A percentile compares a stretch with the other conserved stretches of the same genome.
Conservation (phyloP, 2,113 vertebrate species). For the Osmerus eperlanus region DNA sequence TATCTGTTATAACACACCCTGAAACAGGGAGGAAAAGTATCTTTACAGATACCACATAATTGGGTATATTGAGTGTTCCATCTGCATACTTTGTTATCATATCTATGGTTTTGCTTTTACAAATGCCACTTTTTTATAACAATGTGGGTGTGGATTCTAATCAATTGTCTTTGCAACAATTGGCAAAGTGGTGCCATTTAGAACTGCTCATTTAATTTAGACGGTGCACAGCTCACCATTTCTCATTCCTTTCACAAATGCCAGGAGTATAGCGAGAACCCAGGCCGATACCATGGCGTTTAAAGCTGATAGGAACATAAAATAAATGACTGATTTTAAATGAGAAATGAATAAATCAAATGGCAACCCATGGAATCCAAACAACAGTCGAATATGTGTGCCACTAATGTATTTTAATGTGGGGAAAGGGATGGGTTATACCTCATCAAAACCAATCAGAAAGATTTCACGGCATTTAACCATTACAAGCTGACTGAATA, state of each 20-base stretch:
- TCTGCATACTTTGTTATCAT: not conserved
- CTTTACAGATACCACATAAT: not conserved
- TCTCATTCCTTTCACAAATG: slow-evolving; percentile 33
- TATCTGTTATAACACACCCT: no score
- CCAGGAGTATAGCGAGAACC: slow-evolving; percentile 47
- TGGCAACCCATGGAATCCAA: slow-evolving; percentile 15
- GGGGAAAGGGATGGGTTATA: no score
- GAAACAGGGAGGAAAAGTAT: not conserved
- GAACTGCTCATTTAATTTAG: slow-evolving; percentile 23
- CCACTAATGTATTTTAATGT: not conserved
- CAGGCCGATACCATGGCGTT: slow-evolving; percentile 59
- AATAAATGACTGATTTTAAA: slow-evolving; percentile 24
- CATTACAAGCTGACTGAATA: slow-evolving; percentile 17
- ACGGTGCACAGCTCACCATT: slow-evolving; percentile 52
- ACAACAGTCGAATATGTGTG: slow-evolving; percentile 22
- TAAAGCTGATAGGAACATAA: slow-evolving; percentile 53
- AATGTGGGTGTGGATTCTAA: slow-evolving; percentile 2
- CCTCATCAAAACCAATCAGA: not conserved
- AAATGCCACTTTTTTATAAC: slow-evolving; percentile 11
- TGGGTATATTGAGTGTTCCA: not conserved
- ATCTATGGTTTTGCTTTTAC: slow-evolving; percentile 13
- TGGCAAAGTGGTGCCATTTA: slow-evolving; percentile 35
- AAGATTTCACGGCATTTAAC: slow-evolving; percentile 19
- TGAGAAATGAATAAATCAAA: slow-evolving; percentile 20
- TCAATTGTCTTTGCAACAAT: slow-evolving; percentile 4